Evolutionary conservation across 2,888 invertebrate species (phyloP).

Genomic region (Andrena hattorfiana): DNA sequence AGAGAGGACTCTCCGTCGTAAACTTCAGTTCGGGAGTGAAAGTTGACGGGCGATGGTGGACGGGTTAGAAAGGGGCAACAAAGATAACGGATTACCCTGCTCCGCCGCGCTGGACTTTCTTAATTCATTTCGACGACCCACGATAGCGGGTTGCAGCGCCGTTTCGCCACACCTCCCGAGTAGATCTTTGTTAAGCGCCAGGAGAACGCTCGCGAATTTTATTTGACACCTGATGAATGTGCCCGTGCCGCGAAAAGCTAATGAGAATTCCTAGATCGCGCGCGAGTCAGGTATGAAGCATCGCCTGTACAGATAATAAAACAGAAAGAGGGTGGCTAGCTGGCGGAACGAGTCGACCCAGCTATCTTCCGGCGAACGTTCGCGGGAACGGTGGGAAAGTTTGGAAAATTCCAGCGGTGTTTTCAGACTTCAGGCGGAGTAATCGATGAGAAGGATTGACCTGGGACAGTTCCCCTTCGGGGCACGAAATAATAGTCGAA

Average conservation of each 20-base stretch:
- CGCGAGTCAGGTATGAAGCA: conserved; percentile 65
- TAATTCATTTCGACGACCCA: conserved; percentile 56
- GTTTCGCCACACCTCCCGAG: conserved; percentile 35
- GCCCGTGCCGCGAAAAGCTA: conserved; percentile 65
- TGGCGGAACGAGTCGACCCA: neutral
- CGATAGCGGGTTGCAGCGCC: conserved; percentile 47
- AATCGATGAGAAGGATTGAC: neutral
- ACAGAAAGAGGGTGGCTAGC: conserved; percentile 38
- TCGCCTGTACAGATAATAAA: conserved; percentile 63
- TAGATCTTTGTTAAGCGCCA: conserved; percentile 70
- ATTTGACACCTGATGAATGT: conserved; percentile 75
- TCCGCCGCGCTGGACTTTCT: conserved; percentile 32
- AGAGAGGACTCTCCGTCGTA: conserved; percentile 16
- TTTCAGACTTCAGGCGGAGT: neutral
- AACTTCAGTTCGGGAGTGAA: conserved; percentile 53
- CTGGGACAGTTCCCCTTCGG: neutral
- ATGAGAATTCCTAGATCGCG: conserved; percentile 71
- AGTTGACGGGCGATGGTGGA: conserved; percentile 43
- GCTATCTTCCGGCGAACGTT: neutral
- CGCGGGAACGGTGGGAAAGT: neutral
- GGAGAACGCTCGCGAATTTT: conserved; percentile 64
- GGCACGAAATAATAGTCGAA: neutral
- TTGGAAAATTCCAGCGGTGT: neutral
- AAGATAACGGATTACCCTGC: conserved; percentile 50
- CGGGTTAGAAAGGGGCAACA: conserved; percentile 33